Percentiles rank a stretch among this genome's conserved stretches.
These are phyloP conservation scores for Rhinogobio ventralis DNA, from an alignment of 2,797 vertebrate genomes.

Conservation along the genomic window DNA sequence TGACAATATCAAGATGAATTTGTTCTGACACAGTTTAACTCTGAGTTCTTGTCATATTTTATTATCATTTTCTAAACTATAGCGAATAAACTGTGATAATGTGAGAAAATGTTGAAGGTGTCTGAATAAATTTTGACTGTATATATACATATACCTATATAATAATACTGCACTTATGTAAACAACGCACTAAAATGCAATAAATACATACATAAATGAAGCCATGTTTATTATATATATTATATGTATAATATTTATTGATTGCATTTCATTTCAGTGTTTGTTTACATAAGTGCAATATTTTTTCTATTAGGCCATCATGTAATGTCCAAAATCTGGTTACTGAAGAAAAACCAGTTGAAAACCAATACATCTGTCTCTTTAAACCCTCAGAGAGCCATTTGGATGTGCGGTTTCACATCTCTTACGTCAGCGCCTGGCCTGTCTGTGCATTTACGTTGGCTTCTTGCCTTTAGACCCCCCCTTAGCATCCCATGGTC, in stretches of 20 bases:
- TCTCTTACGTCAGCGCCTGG: constrained; percentile 29
- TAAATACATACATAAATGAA: too few relatives aligned
- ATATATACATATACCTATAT: too few relatives aligned
- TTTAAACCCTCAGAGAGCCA: neutral
- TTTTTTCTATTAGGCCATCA: neutral
- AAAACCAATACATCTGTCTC: neutral
- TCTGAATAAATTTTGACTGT: too few relatives aligned
- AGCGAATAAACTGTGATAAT: too few relatives aligned
- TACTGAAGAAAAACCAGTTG: neutral
- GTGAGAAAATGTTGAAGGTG: too few relatives aligned
- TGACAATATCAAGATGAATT: too few relatives aligned
- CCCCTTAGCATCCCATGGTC: constrained; percentile 30
- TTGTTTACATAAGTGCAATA: neutral
- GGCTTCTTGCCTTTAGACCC: constrained; percentile 54
- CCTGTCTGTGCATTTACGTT: constrained; percentile 51
- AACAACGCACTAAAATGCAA: too few relatives aligned
- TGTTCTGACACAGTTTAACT: too few relatives aligned
- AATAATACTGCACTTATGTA: too few relatives aligned
- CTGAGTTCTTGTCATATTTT: too few relatives aligned
- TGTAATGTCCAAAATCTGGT: neutral
- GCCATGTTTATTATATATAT: too few relatives aligned
- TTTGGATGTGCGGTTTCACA: constrained; percentile 29
- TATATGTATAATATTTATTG: neutral
- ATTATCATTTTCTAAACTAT: too few relatives aligned
- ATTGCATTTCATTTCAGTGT: neutral